Evolutionary conservation across 1,140 invertebrate genomes (phyloP).

Genomic region (Arion vulgaris): DNA sequence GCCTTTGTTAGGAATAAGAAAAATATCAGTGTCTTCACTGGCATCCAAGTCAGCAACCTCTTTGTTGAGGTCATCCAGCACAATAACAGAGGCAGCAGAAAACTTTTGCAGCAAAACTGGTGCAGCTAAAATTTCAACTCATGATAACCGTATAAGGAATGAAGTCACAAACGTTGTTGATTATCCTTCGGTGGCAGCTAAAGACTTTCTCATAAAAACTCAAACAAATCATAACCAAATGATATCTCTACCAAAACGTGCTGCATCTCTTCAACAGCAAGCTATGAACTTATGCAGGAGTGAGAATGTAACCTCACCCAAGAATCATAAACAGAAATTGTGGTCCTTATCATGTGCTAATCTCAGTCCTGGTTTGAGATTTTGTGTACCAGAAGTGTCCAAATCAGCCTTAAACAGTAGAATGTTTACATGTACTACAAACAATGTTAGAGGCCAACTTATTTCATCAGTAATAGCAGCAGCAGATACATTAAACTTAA

Average conservation of each 20-base stretch:
- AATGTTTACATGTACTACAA: background rate
- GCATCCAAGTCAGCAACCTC: too few relatives aligned
- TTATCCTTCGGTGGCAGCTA: background rate
- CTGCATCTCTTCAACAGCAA: background rate
- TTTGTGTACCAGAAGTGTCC: background rate
- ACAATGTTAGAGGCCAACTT: background rate
- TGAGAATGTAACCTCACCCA: constrained; percentile 30
- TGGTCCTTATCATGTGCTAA: constrained; percentile 23
- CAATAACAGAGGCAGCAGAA: background rate
- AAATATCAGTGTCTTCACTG: too few relatives aligned
- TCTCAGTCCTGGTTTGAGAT: constrained; percentile 27
- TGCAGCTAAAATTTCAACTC: background rate
- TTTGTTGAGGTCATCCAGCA: too few relatives aligned
- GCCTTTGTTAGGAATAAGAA: background rate
- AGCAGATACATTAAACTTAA: background rate
- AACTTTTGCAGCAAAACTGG: too few relatives aligned
- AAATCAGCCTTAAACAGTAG: background rate
- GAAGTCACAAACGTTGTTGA: background rate
- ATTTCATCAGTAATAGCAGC: background rate
- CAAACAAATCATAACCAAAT: too few relatives aligned
- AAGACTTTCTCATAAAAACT: too few relatives aligned
- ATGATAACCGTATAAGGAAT: background rate
- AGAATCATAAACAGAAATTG: background rate
- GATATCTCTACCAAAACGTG: too few relatives aligned
- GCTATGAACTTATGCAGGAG: constrained; percentile 28